Conservation (phyloP, 2,113 vertebrate species). For the Theropithecus gelada region DNA sequence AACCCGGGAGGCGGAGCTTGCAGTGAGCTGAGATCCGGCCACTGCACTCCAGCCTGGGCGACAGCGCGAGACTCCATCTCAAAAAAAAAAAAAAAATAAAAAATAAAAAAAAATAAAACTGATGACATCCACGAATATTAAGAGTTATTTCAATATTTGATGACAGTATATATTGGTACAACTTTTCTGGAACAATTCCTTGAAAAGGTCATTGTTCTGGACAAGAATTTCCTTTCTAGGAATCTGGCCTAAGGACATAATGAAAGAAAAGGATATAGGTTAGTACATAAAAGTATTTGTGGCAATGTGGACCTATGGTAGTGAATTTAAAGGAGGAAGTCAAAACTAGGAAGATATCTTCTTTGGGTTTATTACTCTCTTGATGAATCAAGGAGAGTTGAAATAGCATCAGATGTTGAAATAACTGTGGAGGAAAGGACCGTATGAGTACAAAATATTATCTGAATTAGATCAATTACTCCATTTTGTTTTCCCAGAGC, state of each 20-base stretch:
- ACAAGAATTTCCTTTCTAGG: constrained; percentile 21
- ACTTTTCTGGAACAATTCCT: constrained; percentile 35
- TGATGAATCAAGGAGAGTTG: background rate
- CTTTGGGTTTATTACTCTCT: background rate
- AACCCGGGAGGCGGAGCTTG: no score
- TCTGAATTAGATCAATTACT: background rate
- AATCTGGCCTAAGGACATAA: background rate
- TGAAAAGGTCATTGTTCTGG: constrained; percentile 8
- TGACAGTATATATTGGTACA: background rate
- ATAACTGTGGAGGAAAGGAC: background rate
- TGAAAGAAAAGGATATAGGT: background rate
- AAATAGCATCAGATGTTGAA: background rate
- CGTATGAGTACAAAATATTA: background rate
- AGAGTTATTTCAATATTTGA: background rate
- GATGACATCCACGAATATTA: background rate
- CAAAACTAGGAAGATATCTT: background rate
- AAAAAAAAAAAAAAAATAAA: no score
- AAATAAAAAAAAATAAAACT: no score
- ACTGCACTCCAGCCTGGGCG: no score
- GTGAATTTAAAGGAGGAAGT: background rate
- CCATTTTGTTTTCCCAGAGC: background rate
- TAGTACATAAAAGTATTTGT: background rate
- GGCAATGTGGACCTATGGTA: background rate
- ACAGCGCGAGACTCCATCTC: no score
- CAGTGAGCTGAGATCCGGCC: no score